A percentile compares a stretch with the other conserved stretches of the same genome.
phyloP scores from a whole-genome alignment of 2,797 vertebrate species.

The Enteromius anoplus region DNA sequence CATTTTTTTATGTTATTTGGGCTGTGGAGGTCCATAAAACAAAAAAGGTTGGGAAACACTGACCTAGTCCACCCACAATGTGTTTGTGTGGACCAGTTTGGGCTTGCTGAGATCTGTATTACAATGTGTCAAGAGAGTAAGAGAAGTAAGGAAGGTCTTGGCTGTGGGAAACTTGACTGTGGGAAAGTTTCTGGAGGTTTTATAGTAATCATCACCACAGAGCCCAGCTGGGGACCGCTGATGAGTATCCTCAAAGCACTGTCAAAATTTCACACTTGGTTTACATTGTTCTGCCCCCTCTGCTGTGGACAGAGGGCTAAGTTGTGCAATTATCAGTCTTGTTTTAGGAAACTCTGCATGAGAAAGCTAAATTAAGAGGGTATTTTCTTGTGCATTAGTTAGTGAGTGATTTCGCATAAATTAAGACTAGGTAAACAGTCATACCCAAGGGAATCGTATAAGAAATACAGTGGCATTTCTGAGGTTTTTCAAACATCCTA shows the following conservation, averaged over 20 bases:
- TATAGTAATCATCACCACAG: constrained; percentile 46
- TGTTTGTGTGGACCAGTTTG: neutral
- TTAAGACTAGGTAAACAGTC: constrained; percentile 76
- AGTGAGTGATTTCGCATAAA: constrained; percentile 79
- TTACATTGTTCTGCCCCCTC: constrained; percentile 68
- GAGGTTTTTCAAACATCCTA: constrained; percentile 61
- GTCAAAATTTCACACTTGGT: constrained; percentile 67
- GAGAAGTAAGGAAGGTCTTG: neutral
- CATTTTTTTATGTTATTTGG: neutral
- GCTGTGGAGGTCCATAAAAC: neutral
- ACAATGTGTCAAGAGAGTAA: constrained; percentile 27
- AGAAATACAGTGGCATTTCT: constrained; percentile 67
- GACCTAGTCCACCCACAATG: constrained; percentile 1
- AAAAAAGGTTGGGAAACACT: neutral
- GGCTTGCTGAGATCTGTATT: constrained; percentile 33
- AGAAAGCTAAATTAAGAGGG: constrained; percentile 63
- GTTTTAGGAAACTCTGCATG: constrained; percentile 68
- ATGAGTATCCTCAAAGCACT: constrained; percentile 37
- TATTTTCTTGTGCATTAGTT: constrained; percentile 78
- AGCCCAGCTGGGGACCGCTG: constrained; percentile 30
- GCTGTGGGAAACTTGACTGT: constrained; percentile 30
- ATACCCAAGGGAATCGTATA: constrained; percentile 67
- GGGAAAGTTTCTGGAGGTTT: constrained; percentile 46
- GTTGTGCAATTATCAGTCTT: constrained; percentile 74
- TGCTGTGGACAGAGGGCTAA: constrained; percentile 72